Percentiles rank a stretch among this genome's conserved stretches.
phyloP scores from a whole-genome alignment of 2,113 vertebrate species.

The Nesoenas mayeri region DNA sequence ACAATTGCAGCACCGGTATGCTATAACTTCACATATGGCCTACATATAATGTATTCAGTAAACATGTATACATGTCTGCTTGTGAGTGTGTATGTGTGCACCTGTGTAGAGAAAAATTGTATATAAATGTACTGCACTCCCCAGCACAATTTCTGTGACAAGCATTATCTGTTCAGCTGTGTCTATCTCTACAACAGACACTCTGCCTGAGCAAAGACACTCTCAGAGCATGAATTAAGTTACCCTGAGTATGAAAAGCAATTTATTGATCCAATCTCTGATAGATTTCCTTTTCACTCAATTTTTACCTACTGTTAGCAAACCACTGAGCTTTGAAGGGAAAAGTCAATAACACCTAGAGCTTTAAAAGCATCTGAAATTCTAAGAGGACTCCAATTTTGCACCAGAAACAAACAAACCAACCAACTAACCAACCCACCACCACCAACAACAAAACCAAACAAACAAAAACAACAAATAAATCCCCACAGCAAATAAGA shows the following conservation, averaged over 20 bases:
- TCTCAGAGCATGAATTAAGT: slow-evolving; percentile 34
- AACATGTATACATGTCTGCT: no score
- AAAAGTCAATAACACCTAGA: slow-evolving; percentile 28
- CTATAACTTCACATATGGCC: not conserved
- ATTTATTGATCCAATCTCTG: slow-evolving; percentile 45
- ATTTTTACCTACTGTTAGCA: slow-evolving; percentile 32
- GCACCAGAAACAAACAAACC: no score
- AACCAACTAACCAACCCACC: no score
- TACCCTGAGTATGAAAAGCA: slow-evolving; percentile 30
- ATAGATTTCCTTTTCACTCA: slow-evolving; percentile 49
- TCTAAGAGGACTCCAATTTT: not conserved
- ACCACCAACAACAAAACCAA: not conserved
- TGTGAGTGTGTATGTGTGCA: not conserved
- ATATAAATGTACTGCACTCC: rapidly evolving
- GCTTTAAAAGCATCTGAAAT: not conserved
- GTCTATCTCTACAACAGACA: not conserved
- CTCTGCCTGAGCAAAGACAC: slow-evolving; percentile 18
- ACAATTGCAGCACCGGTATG: not conserved
- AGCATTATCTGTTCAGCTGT: not conserved
- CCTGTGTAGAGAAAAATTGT: not conserved
- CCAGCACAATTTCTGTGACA: not conserved
- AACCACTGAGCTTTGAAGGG: not conserved
- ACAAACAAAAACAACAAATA: not conserved
- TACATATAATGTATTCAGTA: not conserved
- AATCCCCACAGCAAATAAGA: not conserved